These are phyloP conservation scores for Sebastes schlegelii DNA, from an alignment of 2,113 vertebrate species.

Conservation along the genomic window DNA sequence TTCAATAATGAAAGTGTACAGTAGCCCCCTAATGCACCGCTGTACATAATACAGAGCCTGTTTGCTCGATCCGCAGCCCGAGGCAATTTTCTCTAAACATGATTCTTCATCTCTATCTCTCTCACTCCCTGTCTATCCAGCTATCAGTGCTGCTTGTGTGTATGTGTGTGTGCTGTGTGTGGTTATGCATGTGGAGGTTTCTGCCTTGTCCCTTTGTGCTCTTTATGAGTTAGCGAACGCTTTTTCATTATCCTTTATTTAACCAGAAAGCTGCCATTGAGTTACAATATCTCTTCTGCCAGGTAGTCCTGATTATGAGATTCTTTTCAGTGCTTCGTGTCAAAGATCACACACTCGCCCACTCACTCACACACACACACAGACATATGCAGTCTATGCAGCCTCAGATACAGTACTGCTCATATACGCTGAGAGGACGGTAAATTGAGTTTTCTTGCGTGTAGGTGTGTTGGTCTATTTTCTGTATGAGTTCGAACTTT, in stretches of 20 bases:
- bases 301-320: conserved; percentile 26
- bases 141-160: conserved; percentile 7
- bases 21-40: conserved; percentile 19
- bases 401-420: conserved; percentile 11
- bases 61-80: conserved; percentile 43
- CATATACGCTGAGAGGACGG: conserved; percentile 26
- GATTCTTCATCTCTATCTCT: conserved; percentile 12
- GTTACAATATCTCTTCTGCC: no score
- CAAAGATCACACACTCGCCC: conserved; percentile 45
- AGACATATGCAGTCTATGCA: neutral
- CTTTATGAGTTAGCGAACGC: conserved; percentile 51
- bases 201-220: conserved; percentile 35
- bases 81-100: conserved; percentile 51
- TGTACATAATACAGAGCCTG: conserved; percentile 32
- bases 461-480: conserved; percentile 56
- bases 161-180: neutral
- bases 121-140: conserved; percentile 5
- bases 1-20: conserved; percentile 55
- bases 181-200: conserved; percentile 26
- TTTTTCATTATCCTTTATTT: conserved; percentile 39
- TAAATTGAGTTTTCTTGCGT: conserved; percentile 20
- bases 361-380: neutral
- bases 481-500: conserved; percentile 34
- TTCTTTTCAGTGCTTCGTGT: conserved; percentile 56
- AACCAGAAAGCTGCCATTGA: no score